Percentiles rank a stretch among this genome's conserved stretches.
phyloP scores from a whole-genome alignment of 37 sponge, comb jelly and placozoan species.

The Oscarella lobularis region DNA sequence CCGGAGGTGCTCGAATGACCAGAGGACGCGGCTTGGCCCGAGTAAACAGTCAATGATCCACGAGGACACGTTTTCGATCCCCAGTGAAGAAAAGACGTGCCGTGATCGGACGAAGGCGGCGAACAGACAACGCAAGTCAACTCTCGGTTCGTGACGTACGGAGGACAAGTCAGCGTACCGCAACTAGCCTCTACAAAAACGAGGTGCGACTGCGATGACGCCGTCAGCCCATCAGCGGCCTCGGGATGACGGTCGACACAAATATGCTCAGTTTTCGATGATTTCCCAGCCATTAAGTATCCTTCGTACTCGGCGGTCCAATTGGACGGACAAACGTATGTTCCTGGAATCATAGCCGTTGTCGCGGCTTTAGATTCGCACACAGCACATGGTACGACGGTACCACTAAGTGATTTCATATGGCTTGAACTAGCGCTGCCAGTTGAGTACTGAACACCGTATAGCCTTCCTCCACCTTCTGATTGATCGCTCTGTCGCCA shows the following conservation, averaged over 20 bases:
- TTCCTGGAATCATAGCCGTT: constrained; percentile 10
- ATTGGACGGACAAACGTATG: background rate
- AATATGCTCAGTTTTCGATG: background rate
- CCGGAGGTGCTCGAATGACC: background rate
- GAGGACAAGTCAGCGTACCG: constrained; percentile 11
- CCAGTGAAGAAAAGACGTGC: background rate
- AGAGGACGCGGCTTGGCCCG: background rate
- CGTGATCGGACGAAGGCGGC: background rate
- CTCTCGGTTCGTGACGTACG: constrained; percentile 6
- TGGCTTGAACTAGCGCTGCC: too few relatives aligned
- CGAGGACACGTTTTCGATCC: background rate
- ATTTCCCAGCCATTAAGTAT: constrained; percentile 13
- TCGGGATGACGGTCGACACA: constrained; percentile 4
- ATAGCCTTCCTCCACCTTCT: background rate
- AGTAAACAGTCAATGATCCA: background rate
- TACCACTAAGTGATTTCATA: background rate
- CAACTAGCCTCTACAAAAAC: constrained; percentile 3
- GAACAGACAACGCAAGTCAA: constrained; percentile 7
- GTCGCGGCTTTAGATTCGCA: background rate
- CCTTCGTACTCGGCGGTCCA: constrained; percentile 18
- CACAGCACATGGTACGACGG: constrained; percentile 14
- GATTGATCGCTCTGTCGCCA: background rate
- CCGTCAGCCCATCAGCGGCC: background rate
- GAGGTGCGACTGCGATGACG: constrained; percentile 1
- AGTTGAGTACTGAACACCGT: background rate